Base-by-base conservation (phyloP, 2,113 vertebrate genomes). In the Colaptes auratus region DNA sequence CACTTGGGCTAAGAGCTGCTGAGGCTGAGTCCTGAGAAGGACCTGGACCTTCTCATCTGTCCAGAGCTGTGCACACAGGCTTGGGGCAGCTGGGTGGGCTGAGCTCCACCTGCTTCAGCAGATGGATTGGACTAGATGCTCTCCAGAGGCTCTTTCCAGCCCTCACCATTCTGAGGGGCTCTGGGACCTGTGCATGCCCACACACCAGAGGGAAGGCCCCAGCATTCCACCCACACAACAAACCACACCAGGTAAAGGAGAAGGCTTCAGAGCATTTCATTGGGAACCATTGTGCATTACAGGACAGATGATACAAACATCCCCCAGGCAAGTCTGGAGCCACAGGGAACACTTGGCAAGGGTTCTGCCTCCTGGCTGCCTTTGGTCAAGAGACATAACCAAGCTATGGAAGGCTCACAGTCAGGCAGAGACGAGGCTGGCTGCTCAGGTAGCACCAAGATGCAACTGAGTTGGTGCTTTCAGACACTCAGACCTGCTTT, bases 231-330 rank as follows among this genome's bases (percentile, higher is more conserved):
- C 55, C 31, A 25, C 52, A 24, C 58, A 36, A 46, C 6, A 77
- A 31, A 63, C 33, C 44, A 87, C 63, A n/a, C 6, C 30, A 18
- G 63, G 59, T 39, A 46, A 53, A 52, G 27, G 36, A 46, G 76
- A 13, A 90, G n/a, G 64, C 85, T 95, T 94, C 83, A 63, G 86
- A 92, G 88, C 65, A 24, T 93, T 96, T 95, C 55, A 82, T 92
- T 92, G 61, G 87, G 64, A 76, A 85, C 84, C 78, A 64, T 71
- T 76, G 84, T 36, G 91, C 64, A 19, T 61, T 35, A 50, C 14
- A 82, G 61, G 61, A 44, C 31, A 80, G 92, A 80, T 83, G 86
- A 80, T 35, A 31, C 14, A 31, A 6, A 48, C 30, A 61, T 30
- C 63, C 31, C 70, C 67, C 55, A 52, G 44, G 59, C 71, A 27